phyloP scores from a whole-genome alignment of 2,797 vertebrate genomes.

The Sardinella longiceps region DNA sequence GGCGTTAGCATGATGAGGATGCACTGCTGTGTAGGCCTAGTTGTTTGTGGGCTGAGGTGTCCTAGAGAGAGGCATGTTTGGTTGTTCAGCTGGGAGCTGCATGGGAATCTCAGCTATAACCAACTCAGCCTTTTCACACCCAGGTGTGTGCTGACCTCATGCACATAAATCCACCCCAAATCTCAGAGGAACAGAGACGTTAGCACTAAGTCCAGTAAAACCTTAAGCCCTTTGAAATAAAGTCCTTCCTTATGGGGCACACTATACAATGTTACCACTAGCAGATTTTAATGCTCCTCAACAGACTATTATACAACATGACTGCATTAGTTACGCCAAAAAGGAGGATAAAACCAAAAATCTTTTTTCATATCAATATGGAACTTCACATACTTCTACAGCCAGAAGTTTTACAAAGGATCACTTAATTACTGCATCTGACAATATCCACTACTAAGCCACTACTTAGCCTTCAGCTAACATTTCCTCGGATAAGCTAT shows the following conservation, averaged over 20 bases:
- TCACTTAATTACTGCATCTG: too few species aligned
- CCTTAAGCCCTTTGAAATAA: background rate
- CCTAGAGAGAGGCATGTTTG: constrained; percentile 1
- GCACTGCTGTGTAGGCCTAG: background rate
- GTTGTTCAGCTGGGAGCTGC: constrained; percentile 43
- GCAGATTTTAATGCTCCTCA: too few species aligned
- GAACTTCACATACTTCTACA: too few species aligned
- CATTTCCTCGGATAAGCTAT: background rate
- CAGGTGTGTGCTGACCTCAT: constrained; percentile 77
- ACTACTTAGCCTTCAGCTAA: background rate
- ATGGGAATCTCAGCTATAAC: constrained; percentile 66
- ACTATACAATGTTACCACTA: background rate
- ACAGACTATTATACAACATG: background rate
- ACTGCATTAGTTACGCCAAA: background rate
- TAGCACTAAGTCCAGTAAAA: background rate
- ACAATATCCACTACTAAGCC: too few species aligned
- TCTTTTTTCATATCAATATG: too few species aligned
- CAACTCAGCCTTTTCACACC: constrained; percentile 79
- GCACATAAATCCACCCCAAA: constrained; percentile 69
- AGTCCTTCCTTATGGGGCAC: background rate
- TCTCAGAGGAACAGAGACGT: constrained; percentile 10
- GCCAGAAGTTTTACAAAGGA: too few species aligned
- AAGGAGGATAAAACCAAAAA: too few species aligned
- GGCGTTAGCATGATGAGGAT: background rate
- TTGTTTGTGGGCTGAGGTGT: background rate